Evolutionary conservation across 2,797 vertebrate genomes (phyloP).

Genomic region (Halcyon chelicuti): DNA sequence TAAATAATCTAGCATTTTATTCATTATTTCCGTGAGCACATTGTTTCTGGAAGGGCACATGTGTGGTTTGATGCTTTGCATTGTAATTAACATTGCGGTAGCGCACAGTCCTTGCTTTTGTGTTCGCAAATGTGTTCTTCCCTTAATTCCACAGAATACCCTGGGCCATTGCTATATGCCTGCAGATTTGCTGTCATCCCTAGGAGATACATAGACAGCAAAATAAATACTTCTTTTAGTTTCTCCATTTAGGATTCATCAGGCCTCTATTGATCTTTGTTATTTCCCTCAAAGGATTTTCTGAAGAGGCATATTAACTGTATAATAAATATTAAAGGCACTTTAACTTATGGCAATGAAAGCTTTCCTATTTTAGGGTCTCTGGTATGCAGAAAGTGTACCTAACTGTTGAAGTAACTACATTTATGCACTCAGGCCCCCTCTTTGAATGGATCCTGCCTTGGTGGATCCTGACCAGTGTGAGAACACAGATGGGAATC

Average conservation of each 20-base stretch:
- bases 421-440: not conserved
- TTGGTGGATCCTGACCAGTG: not conserved
- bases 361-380: slow-evolving; percentile 11
- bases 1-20: slow-evolving; percentile 3
- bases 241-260: slow-evolving; percentile 67
- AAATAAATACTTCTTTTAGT: slow-evolving; percentile 74
- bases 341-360: slow-evolving; percentile 62
- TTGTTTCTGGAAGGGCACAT: not conserved
- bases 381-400: not conserved
- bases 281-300: slow-evolving; percentile 68
- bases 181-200: slow-evolving; percentile 31
- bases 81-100: not conserved
- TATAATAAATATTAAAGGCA: slow-evolving; percentile 74
- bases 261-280: slow-evolving; percentile 62
- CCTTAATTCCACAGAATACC: not conserved
- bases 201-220: slow-evolving; percentile 44
- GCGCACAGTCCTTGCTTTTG: not conserved
- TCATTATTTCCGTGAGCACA: not conserved
- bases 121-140: not conserved
- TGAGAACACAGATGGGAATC: not conserved
- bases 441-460: not conserved
- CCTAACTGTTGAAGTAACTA: not conserved
- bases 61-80: not conserved
- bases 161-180: not conserved
- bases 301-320: slow-evolving; percentile 62